These are phyloP conservation scores for Mycetomoellerius zeteki DNA, from an alignment of 1,140 invertebrate species.

Conservation along the genomic window DNA sequence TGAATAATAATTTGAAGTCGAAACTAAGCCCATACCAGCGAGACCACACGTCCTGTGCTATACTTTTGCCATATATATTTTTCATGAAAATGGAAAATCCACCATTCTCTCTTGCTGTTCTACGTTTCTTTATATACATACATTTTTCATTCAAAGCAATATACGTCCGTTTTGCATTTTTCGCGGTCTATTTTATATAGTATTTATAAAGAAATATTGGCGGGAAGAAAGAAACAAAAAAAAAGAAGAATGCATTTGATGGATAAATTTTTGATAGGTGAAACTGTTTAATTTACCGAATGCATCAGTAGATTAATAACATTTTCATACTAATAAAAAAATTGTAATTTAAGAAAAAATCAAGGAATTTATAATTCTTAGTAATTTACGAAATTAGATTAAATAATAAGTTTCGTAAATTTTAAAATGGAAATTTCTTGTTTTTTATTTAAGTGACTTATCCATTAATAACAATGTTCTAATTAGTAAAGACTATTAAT, in stretches of 20 bases:
- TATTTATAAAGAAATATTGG: conserved; percentile 33
- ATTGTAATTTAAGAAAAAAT: conserved; percentile 14
- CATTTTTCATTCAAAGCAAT: conserved; percentile 52
- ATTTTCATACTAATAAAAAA: not conserved
- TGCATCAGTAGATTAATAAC: not conserved
- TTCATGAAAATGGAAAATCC: conserved; percentile 57
- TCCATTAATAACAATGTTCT: not conserved
- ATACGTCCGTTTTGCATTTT: conserved; percentile 23
- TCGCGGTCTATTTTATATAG: conserved; percentile 34
- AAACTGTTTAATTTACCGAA: not conserved
- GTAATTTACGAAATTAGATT: not conserved
- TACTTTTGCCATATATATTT: conserved; percentile 10
- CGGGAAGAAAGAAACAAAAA: conserved; percentile 1
- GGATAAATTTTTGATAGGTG: conserved; percentile 11
- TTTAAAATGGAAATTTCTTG: not conserved
- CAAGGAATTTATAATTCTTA: not conserved
- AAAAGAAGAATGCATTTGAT: conserved; percentile 1
- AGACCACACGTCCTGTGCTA: not conserved
- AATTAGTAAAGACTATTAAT: not conserved
- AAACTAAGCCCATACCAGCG: conserved; percentile 1
- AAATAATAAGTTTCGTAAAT: conserved; percentile 1
- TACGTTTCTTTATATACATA: conserved; percentile 31
- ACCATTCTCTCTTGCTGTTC: not conserved
- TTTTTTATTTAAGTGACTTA: not conserved
- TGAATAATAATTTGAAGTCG: conserved; percentile 46